These are phyloP conservation scores for Phocoena phocoena DNA, from an alignment of 2,113 vertebrate genomes.

Conservation along the genomic window DNA sequence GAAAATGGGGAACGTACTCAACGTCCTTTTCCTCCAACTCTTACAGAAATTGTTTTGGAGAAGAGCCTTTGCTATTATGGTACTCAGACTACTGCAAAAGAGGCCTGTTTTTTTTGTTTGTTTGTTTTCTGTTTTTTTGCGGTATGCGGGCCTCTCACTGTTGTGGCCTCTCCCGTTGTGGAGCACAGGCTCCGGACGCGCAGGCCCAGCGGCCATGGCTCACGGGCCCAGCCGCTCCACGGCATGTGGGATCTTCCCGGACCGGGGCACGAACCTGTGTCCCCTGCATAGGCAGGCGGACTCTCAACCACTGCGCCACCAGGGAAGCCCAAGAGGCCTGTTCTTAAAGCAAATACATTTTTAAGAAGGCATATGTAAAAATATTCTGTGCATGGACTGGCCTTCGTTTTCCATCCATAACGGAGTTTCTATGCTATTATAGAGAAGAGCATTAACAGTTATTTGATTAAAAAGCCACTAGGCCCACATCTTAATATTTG, in stretches of 20 bases:
- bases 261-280: too few relatives aligned
- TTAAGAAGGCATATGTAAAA: conserved; percentile 26
- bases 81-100: background rate
- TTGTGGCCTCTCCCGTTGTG: too few relatives aligned
- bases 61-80: background rate
- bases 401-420: background rate
- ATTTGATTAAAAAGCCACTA: conserved; percentile 43
- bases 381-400: background rate
- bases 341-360: background rate
- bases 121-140: too few relatives aligned
- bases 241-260: too few relatives aligned
- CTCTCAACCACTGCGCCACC: too few relatives aligned
- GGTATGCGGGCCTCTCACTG: too few relatives aligned
- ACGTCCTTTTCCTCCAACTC: background rate
- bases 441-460: conserved; percentile 21
- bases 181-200: too few relatives aligned
- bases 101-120: background rate
- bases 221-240: too few relatives aligned
- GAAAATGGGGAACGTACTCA: background rate
- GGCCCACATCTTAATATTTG: background rate
- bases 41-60: background rate
- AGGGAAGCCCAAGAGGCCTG: background rate
- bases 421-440: background rate
- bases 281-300: too few relatives aligned
- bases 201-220: too few relatives aligned